phyloP scores from a whole-genome alignment of 2,888 invertebrate species.

The Linnaemya vulpina region DNA sequence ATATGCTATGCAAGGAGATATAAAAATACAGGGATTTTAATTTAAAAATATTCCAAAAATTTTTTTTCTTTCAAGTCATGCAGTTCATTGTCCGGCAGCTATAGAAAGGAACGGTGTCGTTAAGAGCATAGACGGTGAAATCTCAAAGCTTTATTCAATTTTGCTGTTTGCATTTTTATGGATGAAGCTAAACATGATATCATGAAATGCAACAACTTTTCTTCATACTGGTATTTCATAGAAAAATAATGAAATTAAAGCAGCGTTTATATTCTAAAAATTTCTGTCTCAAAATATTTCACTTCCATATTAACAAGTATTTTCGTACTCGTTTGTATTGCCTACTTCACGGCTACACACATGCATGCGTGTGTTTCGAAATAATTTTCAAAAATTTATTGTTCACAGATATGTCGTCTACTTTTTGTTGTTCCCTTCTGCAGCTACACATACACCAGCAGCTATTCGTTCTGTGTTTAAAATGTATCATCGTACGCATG shows the following conservation, averaged over 20 bases:
- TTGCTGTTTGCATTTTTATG: too few species aligned
- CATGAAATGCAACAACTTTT: too few species aligned
- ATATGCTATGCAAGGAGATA: too few species aligned
- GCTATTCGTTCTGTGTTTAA: neutral
- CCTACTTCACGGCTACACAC: neutral
- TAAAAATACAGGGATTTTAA: too few species aligned
- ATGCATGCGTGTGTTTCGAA: neutral
- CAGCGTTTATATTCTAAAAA: neutral
- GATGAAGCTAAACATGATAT: too few species aligned
- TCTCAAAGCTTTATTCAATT: too few species aligned
- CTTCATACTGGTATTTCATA: too few species aligned
- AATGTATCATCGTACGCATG: neutral
- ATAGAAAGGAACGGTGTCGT: too few species aligned
- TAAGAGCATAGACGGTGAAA: too few species aligned
- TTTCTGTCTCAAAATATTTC: neutral
- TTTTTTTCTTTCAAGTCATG: too few species aligned
- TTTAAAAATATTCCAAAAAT: too few species aligned
- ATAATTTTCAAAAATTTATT: neutral
- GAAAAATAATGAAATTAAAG: neutral
- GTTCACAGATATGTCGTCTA: conserved; percentile 15
- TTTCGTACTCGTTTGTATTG: neutral
- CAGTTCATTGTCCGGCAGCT: too few species aligned
- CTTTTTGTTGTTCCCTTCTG: conserved; percentile 11
- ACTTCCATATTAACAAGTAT: neutral
- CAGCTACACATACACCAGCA: neutral